Evolutionary conservation across 2,797 vertebrate species (phyloP).

Genomic region (Decapterus maruadsi): DNA sequence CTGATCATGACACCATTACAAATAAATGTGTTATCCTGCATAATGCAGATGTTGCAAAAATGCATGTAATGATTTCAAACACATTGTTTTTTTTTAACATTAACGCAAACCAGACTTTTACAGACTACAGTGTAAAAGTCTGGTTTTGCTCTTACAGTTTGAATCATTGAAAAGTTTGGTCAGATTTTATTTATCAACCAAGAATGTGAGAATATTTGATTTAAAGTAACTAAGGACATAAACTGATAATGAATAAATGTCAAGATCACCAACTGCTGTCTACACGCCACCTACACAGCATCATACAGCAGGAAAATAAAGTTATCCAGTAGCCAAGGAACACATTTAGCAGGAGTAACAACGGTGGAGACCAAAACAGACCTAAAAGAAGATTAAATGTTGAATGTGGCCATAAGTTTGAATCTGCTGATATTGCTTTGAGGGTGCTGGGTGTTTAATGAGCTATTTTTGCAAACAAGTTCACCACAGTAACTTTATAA

Average conservation of each 20-base stretch:
- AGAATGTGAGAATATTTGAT: too few relatives aligned
- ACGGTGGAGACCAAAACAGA: constrained; percentile 20
- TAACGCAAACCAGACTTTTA: background rate
- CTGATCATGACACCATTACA: background rate
- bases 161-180: too few relatives aligned
- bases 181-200: too few relatives aligned
- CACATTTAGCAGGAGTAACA: background rate
- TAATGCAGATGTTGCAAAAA: background rate
- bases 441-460: constrained; percentile 2
- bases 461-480: constrained; percentile 15
- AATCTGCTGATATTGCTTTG: background rate
- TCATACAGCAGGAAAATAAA: background rate
- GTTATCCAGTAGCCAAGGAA: background rate
- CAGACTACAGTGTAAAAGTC: background rate
- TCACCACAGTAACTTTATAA: constrained; percentile 34
- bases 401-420: background rate
- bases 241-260: too few relatives aligned
- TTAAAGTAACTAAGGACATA: too few relatives aligned
- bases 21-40: background rate
- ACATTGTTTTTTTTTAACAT: background rate
- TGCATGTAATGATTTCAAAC: background rate
- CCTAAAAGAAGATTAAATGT: background rate
- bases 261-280: too few relatives aligned
- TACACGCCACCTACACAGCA: background rate
- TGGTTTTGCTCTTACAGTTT: background rate